Evolutionary conservation across 1,140 invertebrate species (phyloP).

Genomic region (Rhagoletis zephyria): DNA sequence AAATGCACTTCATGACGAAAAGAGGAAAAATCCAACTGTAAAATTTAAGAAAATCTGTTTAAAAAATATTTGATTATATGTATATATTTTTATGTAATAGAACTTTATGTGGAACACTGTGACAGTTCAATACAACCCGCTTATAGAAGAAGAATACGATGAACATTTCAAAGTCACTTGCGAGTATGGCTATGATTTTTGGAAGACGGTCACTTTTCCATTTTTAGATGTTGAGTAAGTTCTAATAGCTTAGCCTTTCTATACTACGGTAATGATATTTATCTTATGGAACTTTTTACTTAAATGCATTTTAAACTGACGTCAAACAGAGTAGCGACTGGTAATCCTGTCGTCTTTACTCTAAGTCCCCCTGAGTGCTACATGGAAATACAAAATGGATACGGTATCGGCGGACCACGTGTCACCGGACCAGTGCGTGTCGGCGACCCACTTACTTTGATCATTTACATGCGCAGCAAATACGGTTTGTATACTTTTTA

Average conservation of each 20-base stretch:
- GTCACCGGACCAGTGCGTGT: constrained; percentile 91
- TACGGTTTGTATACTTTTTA: constrained; percentile 79
- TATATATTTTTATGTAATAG: constrained; percentile 77
- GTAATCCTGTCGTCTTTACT: constrained; percentile 94
- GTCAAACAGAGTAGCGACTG: constrained; percentile 85
- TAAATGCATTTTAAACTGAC: constrained; percentile 12
- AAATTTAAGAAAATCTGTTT: not conserved
- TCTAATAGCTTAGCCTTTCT: not conserved
- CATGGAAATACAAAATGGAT: constrained; percentile 94
- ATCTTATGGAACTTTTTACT: not conserved
- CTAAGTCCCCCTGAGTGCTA: constrained; percentile 93
- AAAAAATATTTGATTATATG: no score
- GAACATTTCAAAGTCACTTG: constrained; percentile 95
- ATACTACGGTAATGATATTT: constrained; percentile 41
- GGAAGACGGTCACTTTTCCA: constrained; percentile 96
- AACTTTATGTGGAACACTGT: constrained; percentile 97
- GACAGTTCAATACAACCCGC: constrained; percentile 92
- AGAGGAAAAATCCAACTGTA: constrained; percentile 87
- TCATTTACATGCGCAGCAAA: constrained; percentile 95
- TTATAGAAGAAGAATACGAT: constrained; percentile 95
- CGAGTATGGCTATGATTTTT: constrained; percentile 96
- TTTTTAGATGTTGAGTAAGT: constrained; percentile 95
- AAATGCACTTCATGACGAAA: constrained; percentile 88
- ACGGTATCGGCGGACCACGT: constrained; percentile 85
- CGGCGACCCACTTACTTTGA: constrained; percentile 90